Evolutionary conservation across 2,888 invertebrate species (phyloP).

Genomic region (Eudasyphora cyanicolor): DNA sequence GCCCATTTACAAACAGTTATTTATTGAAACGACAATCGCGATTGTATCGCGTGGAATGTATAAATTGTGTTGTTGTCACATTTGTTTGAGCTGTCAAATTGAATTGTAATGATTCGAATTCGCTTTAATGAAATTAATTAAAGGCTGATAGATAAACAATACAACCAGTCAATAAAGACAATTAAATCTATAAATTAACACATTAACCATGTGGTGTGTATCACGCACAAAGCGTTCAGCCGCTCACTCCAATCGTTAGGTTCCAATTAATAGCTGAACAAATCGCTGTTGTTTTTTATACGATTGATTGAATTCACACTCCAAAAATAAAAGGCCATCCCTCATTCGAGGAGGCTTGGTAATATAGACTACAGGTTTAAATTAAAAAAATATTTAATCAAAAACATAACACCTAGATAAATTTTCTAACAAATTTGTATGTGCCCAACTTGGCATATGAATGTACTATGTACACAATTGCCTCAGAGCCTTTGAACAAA

Average conservation of each 20-base stretch:
- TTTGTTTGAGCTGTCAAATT: neutral
- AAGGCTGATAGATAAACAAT: neutral
- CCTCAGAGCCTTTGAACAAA: too few relatives aligned
- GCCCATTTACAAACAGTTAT: neutral
- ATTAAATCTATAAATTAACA: neutral
- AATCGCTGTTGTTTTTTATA: neutral
- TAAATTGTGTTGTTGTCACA: neutral
- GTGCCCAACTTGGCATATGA: too few relatives aligned
- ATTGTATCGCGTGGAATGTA: neutral
- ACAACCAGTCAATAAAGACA: neutral
- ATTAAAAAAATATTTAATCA: too few relatives aligned
- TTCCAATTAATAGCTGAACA: neutral
- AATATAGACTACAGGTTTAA: too few relatives aligned
- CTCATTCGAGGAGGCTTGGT: neutral
- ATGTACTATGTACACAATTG: too few relatives aligned
- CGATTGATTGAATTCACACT: neutral
- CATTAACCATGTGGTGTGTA: neutral
- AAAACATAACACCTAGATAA: too few relatives aligned
- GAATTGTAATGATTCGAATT: neutral
- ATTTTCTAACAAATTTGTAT: too few relatives aligned
- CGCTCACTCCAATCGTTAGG: neutral
- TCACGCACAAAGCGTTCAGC: neutral
- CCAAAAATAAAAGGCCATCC: neutral
- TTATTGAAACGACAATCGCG: neutral
- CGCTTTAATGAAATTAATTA: neutral